A percentile compares a stretch with the other conserved stretches of the same genome.
Evolutionary conservation across 2,797 vertebrate species (phyloP).

Genomic region (Clarias platycephalus): DNA sequence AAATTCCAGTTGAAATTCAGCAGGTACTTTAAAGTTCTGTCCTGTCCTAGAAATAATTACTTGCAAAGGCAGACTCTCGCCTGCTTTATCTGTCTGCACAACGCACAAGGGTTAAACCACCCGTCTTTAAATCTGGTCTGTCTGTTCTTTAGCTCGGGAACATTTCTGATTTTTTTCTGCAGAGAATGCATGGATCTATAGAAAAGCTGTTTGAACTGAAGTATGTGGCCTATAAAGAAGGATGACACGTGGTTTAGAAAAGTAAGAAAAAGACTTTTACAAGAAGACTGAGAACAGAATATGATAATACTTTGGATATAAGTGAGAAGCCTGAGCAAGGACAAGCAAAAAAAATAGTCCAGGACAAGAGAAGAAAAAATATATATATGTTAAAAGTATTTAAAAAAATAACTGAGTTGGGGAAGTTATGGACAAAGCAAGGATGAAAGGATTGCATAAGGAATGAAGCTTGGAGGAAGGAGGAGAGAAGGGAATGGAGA

Average conservation of each 20-base stretch:
- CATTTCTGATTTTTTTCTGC: neutral
- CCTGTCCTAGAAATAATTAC: neutral
- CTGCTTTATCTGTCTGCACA: neutral
- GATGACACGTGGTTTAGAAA: neutral
- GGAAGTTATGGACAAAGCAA: conserved; percentile 15
- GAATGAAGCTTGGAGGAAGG: conserved; percentile 35
- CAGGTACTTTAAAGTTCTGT: neutral
- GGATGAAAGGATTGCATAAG: conserved; percentile 48
- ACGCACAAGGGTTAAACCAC: neutral
- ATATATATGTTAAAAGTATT: conserved; percentile 23
- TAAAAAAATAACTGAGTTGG: neutral
- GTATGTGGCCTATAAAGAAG: neutral
- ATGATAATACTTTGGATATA: neutral
- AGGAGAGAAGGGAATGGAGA: conserved; percentile 43
- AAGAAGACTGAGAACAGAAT: neutral
- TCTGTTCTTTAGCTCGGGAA: neutral
- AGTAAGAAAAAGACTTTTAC: neutral
- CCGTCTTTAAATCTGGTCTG: neutral
- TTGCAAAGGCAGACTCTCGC: neutral
- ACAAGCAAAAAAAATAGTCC: neutral
- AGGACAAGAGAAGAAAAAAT: conserved; percentile 8
- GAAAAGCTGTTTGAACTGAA: neutral
- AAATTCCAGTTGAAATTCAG: neutral
- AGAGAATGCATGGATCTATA: neutral
- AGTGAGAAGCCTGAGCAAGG: conserved; percentile 25